A percentile compares a stretch with the other conserved stretches of the same genome.
phyloP scores from a whole-genome alignment of 2,888 invertebrate species.

The Metacarcinus magister region DNA sequence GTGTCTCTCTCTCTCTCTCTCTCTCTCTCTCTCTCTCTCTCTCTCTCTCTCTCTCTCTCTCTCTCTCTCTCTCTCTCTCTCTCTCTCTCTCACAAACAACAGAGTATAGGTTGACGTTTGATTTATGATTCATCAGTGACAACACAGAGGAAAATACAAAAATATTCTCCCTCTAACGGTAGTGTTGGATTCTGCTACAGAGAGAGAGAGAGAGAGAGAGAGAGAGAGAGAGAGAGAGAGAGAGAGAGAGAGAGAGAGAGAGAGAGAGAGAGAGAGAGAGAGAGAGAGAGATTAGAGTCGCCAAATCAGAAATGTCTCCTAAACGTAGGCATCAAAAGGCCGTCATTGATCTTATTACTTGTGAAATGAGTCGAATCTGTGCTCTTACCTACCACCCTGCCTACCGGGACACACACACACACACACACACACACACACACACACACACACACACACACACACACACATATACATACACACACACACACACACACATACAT shows the following conservation, averaged over 20 bases:
- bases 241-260: constrained; percentile 38
- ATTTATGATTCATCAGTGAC: too few species aligned
- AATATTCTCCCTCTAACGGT: too few species aligned
- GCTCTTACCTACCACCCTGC: too few species aligned
- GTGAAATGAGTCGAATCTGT: neutral
- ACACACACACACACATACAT: neutral
- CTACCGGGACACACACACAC: too few species aligned
- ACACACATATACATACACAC: neutral
- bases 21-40: constrained; percentile 37
- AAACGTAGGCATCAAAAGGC: neutral
- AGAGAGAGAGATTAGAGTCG: neutral
- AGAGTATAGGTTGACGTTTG: too few species aligned
- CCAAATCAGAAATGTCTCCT: neutral
- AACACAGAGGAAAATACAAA: too few species aligned
- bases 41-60: constrained; percentile 33
- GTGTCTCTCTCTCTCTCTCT: constrained; percentile 41
- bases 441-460: too few species aligned
- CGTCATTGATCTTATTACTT: neutral
- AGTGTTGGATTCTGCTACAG: too few species aligned
- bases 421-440: too few species aligned
- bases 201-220: neutral
- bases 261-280: neutral
- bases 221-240: neutral
- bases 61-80: too few species aligned
- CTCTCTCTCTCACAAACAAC: neutral